Base-by-base conservation (phyloP, 2,888 invertebrate species). In the Eretmocerus hayati region DNA sequence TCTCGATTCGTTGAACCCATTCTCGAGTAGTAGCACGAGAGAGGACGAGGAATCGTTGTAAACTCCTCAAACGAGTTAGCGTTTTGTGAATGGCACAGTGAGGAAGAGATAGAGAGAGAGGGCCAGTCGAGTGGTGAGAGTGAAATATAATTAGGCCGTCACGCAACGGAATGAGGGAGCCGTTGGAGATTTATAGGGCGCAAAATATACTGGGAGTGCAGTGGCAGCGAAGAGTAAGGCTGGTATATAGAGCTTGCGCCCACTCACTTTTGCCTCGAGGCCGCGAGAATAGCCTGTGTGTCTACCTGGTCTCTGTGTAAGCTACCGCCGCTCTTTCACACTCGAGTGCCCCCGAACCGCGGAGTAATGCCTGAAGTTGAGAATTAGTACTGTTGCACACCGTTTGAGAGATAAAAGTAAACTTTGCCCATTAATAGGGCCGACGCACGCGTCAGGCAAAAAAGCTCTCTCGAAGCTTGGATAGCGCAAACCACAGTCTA, bases 321-420 rank as follows among this genome's bases (percentile, higher is more conserved):
- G 11, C 38, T 19, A 30, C 21, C 36, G 16, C 4, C 2, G 11
- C 8, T 20, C 4, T 15, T 8, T 16, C 15, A 16, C 35, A 23
- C 31, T 41, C 35, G 35, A 42, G 40, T 35, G 43, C 6, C n/a
- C n/a, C n/a, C n/a, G n/a, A n/a, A n/a, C n/a, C n/a, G n/a, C 40
- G 32, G 64, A 63, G 63, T 64, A 65, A 66, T 62, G 63, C 62
- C 62, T 58, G 61, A 65, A 67, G 68, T 66, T 66, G 59, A 64
- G 64, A 69, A 69, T 69, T 69, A 69, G 67, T 64, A 64, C 63
- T 63, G 69, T 69, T 69, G 64, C 63, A 57, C 59, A 62, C 59
- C 69, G 65, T 67, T 69, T 69, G 65, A 68, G 67, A 71, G 70
- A 71, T 71, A 70, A 70, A 69, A 67, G 65, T 59, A 62, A 71